Conservation (phyloP, 2,797 vertebrate genomes). For the Chelon auratus region DNA sequence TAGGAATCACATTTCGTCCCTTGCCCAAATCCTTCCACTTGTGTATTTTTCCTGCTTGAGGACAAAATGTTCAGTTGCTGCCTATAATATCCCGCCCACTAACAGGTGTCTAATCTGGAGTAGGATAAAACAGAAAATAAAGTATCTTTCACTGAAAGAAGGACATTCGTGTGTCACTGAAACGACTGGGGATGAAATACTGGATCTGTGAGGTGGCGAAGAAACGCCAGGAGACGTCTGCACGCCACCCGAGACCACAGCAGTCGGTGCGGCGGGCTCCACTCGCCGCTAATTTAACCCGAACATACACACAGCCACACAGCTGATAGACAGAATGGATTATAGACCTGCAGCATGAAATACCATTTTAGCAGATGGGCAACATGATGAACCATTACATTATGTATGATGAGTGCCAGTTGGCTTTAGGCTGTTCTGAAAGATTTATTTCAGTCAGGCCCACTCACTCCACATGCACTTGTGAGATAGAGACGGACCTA, state of each 20-base stretch:
- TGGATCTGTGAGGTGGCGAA: background rate
- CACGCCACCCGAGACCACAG: slow-evolving; percentile 22
- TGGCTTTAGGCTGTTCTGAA: slow-evolving; percentile 78
- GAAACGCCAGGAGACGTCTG: background rate
- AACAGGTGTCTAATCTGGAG: too few relatives aligned
- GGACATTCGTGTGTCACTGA: background rate
- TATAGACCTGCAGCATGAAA: slow-evolving; percentile 41
- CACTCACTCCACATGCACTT: slow-evolving; percentile 70
- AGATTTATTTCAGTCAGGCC: slow-evolving; percentile 77
- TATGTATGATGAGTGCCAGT: slow-evolving; percentile 76
- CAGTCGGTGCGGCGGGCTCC: slow-evolving; percentile 22
- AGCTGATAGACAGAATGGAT: slow-evolving; percentile 49
- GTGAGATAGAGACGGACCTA: slow-evolving; percentile 55
- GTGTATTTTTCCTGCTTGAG: too few relatives aligned
- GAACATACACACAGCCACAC: slow-evolving; percentile 39
- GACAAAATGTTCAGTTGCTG: too few relatives aligned
- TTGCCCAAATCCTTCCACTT: too few relatives aligned
- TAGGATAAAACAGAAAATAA: too few relatives aligned
- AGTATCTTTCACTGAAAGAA: background rate
- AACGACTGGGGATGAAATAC: background rate
- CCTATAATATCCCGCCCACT: too few relatives aligned
- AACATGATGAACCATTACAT: slow-evolving; percentile 74
- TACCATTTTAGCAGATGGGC: slow-evolving; percentile 68
- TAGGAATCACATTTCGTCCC: too few relatives aligned
- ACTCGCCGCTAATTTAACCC: slow-evolving; percentile 27